Evolutionary conservation across 2,888 invertebrate genomes (phyloP).

Genomic region (Acrobasis repandana): DNA sequence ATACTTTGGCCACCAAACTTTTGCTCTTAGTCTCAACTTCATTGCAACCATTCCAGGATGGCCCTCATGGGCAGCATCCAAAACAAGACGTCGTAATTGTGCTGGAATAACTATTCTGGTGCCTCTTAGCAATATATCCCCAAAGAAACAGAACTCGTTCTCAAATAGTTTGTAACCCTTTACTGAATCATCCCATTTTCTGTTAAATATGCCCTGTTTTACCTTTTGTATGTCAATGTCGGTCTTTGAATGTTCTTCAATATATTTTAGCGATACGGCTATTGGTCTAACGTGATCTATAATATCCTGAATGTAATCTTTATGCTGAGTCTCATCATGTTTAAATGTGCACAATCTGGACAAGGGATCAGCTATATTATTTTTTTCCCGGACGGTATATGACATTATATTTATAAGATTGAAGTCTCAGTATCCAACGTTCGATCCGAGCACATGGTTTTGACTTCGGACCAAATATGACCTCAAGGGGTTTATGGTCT

Average conservation of each 20-base stretch:
- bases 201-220: constrained; percentile 8
- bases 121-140: constrained; percentile 17
- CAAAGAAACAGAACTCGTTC: constrained; percentile 21
- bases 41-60: constrained; percentile 49
- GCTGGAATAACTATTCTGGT: constrained; percentile 20
- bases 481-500: constrained; percentile 32
- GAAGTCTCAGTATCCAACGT: constrained; percentile 35
- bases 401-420: constrained; percentile 32
- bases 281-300: constrained; percentile 14
- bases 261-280: constrained; percentile 15
- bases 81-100: not conserved
- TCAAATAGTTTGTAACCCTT: constrained; percentile 22
- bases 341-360: constrained; percentile 27
- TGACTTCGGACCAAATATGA: constrained; percentile 31
- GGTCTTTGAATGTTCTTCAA: constrained; percentile 2
- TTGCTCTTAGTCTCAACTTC: constrained; percentile 45
- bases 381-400: constrained; percentile 31
- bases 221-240: constrained; percentile 14
- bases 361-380: constrained; percentile 33
- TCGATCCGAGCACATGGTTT: constrained; percentile 37
- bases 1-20: constrained; percentile 52
- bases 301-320: constrained; percentile 16
- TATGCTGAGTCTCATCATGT: not conserved
- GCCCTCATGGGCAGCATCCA: constrained; percentile 38
- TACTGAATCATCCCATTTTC: constrained; percentile 12